Conservation (phyloP, 2,888 invertebrate genomes). For the Lymantria dispar region DNA sequence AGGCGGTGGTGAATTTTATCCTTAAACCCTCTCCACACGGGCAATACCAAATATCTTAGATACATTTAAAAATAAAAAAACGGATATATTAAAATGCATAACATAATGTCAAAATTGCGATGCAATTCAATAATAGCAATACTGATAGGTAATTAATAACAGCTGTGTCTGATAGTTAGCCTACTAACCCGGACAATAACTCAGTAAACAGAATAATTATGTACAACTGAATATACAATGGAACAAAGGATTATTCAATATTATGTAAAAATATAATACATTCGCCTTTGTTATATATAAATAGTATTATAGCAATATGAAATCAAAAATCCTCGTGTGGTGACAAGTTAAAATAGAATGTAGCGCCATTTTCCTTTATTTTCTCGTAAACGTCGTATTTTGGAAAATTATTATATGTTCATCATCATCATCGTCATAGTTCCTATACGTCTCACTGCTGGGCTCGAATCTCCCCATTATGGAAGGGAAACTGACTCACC, state of each 20-base stretch:
- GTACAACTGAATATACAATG: conserved; percentile 18
- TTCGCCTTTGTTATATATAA: not conserved
- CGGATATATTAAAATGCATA: too few species aligned
- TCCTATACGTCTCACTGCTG: too few species aligned
- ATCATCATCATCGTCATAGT: too few species aligned
- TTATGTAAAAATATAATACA: conserved; percentile 11
- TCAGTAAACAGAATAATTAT: conserved; percentile 1
- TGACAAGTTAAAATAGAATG: too few species aligned
- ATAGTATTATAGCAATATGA: not conserved
- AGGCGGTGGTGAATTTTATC: too few species aligned
- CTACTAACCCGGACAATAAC: conserved; percentile 27
- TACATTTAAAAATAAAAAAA: not conserved
- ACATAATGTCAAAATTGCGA: not conserved
- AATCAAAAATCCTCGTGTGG: not conserved
- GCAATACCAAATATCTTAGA: too few species aligned
- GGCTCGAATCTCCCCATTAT: too few species aligned
- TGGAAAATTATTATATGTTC: too few species aligned
- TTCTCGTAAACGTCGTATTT: too few species aligned
- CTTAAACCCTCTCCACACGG: too few species aligned
- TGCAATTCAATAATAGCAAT: conserved; percentile 1
- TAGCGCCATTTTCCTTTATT: too few species aligned
- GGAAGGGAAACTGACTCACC: too few species aligned
- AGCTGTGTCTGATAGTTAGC: conserved; percentile 11
- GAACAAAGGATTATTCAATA: conserved; percentile 22
- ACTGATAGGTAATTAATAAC: conserved; percentile 20